Evolutionary conservation across 2,888 invertebrate species (phyloP), one percentile per base, ranked within the genome.

Genomic region (Erannis defoliaria): DNA sequence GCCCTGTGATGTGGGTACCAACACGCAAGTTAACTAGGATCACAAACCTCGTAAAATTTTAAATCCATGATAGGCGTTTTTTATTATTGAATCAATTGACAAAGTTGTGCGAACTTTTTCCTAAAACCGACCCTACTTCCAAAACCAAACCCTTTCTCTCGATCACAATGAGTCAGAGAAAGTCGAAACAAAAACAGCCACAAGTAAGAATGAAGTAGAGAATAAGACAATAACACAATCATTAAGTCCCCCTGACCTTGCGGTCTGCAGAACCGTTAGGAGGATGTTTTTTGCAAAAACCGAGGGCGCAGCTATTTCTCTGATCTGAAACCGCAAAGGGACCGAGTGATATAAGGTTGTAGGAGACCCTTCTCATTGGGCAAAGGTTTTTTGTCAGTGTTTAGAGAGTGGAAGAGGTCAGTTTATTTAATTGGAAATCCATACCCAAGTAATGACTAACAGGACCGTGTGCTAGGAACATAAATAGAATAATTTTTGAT

Each of bases 251-350:
- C 74, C 82, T 89, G 90, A 90, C 90, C 90, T 90, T 90, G 90
- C 79, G 76, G 76, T 71, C 74, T 65, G 60, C 55, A 66, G 80
- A 67, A 86, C 88, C 89, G 88, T 88, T 89, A 89, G 78, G 64
- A 71, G 67, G 68, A 73, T 60, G 67, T 72, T 77, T 84, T 87
- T 3, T 66, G 74, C 70, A 80, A 86, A 85, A 78, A 78, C 77
- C 77, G 74, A 80, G 81, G 81, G 80, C 86, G 85, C 88, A 80
- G 88, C 88, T 89, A 89, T 89, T 81, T 81, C 86, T 89, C 89
- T 89, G 90, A 90, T 89, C 86, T 86, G 82, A 83, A 75, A 83
- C 89, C 83, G 88, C 87, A 86, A 89, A 89, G 86, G 86, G 84
- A 81, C 78, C 76, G 82, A 83, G 82, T 87, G 85, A 82, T 82